Conservation (phyloP, 37 sponge, comb jelly and placozoan genomes). For the Axinella damicornis region DNA sequence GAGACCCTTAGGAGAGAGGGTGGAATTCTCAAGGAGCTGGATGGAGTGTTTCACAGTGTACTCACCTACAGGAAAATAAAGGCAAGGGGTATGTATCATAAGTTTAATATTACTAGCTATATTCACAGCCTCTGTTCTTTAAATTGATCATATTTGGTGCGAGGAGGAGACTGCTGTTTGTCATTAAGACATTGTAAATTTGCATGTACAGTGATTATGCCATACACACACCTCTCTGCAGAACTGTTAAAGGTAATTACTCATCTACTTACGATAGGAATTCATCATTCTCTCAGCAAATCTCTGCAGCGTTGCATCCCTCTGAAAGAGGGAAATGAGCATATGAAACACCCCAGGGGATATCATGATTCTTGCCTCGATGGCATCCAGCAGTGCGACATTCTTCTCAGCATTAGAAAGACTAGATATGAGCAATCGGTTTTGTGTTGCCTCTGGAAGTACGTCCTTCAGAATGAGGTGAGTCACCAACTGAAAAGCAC, state of each 20-base stretch:
- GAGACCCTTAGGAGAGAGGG: neutral
- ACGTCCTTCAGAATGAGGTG: conserved; percentile 17
- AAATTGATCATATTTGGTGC: too few relatives aligned
- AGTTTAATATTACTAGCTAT: neutral
- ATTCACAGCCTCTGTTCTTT: too few relatives aligned
- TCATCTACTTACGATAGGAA: conserved; percentile 3
- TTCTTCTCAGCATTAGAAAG: conserved; percentile 5
- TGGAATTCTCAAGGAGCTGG: neutral
- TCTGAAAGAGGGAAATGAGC: neutral
- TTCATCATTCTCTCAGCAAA: neutral
- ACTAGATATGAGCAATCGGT: neutral
- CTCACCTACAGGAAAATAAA: neutral
- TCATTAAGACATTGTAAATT: neutral
- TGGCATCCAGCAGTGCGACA: conserved; percentile 17
- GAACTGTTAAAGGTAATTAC: neutral
- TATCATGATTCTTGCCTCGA: conserved; percentile 19
- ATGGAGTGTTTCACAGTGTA: neutral
- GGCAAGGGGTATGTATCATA: neutral
- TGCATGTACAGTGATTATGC: neutral
- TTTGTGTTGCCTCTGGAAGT: conserved; percentile 21
- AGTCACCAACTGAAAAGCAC: neutral
- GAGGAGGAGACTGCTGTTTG: too few relatives aligned
- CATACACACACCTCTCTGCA: neutral
- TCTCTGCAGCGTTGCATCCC: neutral
- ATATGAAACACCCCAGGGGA: conserved; percentile 6